Evolutionary conservation across 2,113 vertebrate species (phyloP), one percentile per base, ranked within the genome.

Genomic region (Phalacrocorax carbo): DNA sequence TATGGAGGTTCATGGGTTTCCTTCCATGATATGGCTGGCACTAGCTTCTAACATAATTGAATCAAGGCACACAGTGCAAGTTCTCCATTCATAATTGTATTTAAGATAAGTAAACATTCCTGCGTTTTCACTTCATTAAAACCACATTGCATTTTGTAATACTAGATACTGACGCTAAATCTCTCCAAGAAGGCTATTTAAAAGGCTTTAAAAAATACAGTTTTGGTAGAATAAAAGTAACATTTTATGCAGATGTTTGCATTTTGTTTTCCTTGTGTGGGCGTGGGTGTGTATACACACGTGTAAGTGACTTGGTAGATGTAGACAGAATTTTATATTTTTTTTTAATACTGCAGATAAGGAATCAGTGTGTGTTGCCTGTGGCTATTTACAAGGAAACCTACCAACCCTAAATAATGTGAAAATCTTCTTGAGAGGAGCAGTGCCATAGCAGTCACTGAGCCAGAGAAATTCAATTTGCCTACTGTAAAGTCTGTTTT

Each of bases 401-500:
- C 73, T 95, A 97, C 88, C 62, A 96, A 65, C 32, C 96, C 88
- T 97, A 89, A 95, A 95, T 97, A 98, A 97, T 80, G 88, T 94
- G 94, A 96, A 98, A 98, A 96, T 96, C 96, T 98, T 97, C 94
- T 91, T 93, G 88, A 97, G 94, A 98, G 57, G 42, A 66, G 17
- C 84, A 48, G n/a, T 84, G 86, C 62, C 94, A 96, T 58, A 94
- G 91, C 15, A 7, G 95, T 96, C 96, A 97, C 95, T 98, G 97
- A 98, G 98, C 92, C 97, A 98, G 79, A 98, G 94, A 98, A 98
- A 98, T 98, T 98, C 96, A 98, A 98, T 98, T 98, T 98, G 96
- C 96, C 95, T 98, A 98, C 96, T 96, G 90, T 97, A 97, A 98
- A 98, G 94, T 98, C 94, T 98, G 93, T 96, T 98, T 97, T 97